Base-by-base conservation (phyloP, 2,113 vertebrate genomes). In the Cranoglanis bouderius region DNA sequence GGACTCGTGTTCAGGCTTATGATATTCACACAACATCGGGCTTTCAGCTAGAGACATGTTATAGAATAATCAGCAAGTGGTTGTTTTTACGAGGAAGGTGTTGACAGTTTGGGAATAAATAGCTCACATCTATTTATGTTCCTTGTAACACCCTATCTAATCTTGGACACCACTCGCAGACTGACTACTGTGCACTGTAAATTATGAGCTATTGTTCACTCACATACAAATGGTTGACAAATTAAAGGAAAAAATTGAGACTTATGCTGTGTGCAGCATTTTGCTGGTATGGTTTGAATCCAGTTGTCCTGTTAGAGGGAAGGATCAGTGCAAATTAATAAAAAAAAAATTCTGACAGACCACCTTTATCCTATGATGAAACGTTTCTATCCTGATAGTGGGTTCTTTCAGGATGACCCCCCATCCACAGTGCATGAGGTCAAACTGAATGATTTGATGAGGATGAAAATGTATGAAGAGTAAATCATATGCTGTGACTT, bases 31-130 rank as follows among this genome's bases (percentile, higher is more conserved):
- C 43, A 65, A 13, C 35, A 38, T 32, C 55, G 80, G n/a, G 29
- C 57, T 61, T 77, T 46, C 38, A 61, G 10, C n/a, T 46, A 21
- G 16, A 78, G 26, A 32, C 65, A 80, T 57, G 55, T 38, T 51
- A 13, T 8, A 43, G 53, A 77, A 38, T 78, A 63, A 32, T 63
- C 57, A 38, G 65, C 18, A 81, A 65, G 49, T 59, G 38, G 24
- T 46, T 80, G 18, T 35, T 78, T 12, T 46, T 65, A 38, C 67
- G 77, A 53, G 35, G 40, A 38, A 82, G 51, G 35, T 67, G 59
- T 82, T n/a, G 61, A 70, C 49, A 85, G 29, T 85, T 84, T 85
- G 43, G 80, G 59, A 67, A 51, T 53, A 80, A 82, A 70, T 51
- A 63, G 32, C 53, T 72, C 29, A 49, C 24, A 18, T 87, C 46